phyloP scores from a whole-genome alignment of 64 coral and sea anemone genomes.

The Cladopsammia gracilis region DNA sequence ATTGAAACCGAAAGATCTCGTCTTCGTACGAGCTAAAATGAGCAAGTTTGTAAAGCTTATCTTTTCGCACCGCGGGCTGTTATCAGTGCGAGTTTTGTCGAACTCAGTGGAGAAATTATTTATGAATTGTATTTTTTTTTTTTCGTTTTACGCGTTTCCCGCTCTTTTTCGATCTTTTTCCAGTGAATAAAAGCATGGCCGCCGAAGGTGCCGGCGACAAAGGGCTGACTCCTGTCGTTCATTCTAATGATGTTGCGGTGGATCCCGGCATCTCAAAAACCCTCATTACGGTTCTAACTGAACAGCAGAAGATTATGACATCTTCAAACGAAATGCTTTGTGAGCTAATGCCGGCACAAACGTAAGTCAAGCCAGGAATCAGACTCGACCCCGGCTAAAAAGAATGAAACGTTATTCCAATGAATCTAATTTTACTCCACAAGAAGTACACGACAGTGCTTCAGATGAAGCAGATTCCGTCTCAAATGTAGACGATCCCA shows the following conservation, averaged over 20 bases:
- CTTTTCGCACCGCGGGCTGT: too few species aligned
- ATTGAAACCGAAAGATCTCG: too few species aligned
- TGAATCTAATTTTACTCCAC: background rate
- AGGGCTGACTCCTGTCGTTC: too few species aligned
- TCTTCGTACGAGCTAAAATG: too few species aligned
- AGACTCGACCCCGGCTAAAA: background rate
- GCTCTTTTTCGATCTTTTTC: background rate
- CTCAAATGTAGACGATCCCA: background rate
- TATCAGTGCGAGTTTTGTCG: too few species aligned
- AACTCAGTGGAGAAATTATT: too few species aligned
- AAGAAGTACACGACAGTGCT: background rate
- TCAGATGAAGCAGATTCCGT: background rate
- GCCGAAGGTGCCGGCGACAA: background rate
- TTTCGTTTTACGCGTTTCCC: background rate
- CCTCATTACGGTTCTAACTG: background rate
- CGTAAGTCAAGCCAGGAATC: background rate
- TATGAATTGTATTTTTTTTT: too few species aligned
- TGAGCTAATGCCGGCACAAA: background rate
- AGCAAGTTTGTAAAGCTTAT: too few species aligned
- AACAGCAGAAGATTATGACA: background rate
- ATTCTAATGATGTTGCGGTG: too few species aligned
- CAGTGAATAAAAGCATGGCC: background rate
- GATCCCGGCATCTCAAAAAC: too few species aligned
- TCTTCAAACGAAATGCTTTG: conserved; percentile 10
- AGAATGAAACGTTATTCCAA: background rate